Percentiles rank a stretch among this genome's conserved stretches.
These are phyloP conservation scores for Euzophera pinguis DNA, from an alignment of 2,888 invertebrate genomes.

Conservation along the genomic window DNA sequence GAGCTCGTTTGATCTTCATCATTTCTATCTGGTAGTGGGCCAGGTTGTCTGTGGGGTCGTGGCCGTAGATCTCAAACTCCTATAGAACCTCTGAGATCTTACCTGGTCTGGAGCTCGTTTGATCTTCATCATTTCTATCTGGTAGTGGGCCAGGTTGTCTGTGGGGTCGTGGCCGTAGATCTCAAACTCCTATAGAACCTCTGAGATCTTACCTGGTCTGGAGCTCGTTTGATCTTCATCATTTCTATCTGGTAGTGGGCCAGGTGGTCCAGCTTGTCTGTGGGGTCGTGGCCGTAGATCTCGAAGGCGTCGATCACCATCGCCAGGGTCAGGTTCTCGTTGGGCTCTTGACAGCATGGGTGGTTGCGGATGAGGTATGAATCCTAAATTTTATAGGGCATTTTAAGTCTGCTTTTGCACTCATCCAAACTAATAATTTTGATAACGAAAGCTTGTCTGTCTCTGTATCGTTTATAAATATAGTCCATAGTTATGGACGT, in stretches of 20 bases:
- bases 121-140: conserved; percentile 71
- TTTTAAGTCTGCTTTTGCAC: too few relatives aligned
- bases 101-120: conserved; percentile 70
- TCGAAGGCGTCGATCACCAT: conserved; percentile 72
- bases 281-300: conserved; percentile 73
- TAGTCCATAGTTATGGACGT: too few relatives aligned
- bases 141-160: conserved; percentile 66
- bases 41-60: conserved; percentile 48
- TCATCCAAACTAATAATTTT: too few relatives aligned
- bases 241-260: conserved; percentile 70
- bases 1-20: conserved; percentile 67
- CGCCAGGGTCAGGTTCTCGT: conserved; percentile 58
- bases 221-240: conserved; percentile 67
- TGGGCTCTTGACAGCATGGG: conserved; percentile 59
- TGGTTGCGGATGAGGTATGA: conserved; percentile 56
- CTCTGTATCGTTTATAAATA: too few relatives aligned
- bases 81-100: neutral
- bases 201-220: conserved; percentile 52
- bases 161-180: too few relatives aligned
- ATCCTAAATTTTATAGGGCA: conserved; percentile 25
- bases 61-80: too few relatives aligned
- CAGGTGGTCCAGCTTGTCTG: conserved; percentile 67
- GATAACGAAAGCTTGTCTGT: too few relatives aligned
- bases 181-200: too few relatives aligned
- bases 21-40: conserved; percentile 70